Conservation (phyloP, 1,140 invertebrate genomes). For the Drosophila persimilis region DNA sequence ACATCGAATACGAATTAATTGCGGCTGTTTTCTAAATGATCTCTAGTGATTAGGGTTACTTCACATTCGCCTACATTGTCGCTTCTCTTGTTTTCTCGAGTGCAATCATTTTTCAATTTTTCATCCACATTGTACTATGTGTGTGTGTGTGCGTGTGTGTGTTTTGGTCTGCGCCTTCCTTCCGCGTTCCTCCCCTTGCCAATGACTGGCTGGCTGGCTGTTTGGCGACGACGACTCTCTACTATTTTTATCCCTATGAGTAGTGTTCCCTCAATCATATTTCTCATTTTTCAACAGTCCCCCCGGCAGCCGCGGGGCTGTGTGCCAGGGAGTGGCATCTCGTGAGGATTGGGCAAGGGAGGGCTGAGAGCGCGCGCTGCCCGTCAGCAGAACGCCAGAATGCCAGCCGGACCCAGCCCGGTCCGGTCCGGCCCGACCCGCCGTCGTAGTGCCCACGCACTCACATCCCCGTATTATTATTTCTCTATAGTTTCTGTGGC, state of each 20-base stretch:
- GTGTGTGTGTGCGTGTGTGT: conserved; percentile 34
- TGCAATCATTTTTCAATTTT: conserved; percentile 76
- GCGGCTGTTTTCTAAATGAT: conserved; percentile 37
- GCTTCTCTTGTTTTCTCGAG: conserved; percentile 37
- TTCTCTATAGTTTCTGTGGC: conserved; percentile 55
- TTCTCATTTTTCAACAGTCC: conserved; percentile 71
- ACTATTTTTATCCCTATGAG: conserved; percentile 74
- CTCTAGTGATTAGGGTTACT: conserved; percentile 35
- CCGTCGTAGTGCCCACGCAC: conserved; percentile 56
- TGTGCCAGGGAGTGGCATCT: conserved; percentile 7
- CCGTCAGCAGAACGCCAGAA: conserved; percentile 33
- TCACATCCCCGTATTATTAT: conserved; percentile 32
- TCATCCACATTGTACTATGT: conserved; percentile 29
- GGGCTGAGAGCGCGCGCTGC: conserved; percentile 24
- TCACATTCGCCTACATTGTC: conserved; percentile 21
- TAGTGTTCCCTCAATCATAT: conserved; percentile 76
- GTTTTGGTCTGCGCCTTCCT: conserved; percentile 22
- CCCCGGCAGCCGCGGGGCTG: conserved; percentile 18
- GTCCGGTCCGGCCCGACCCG: conserved; percentile 8
- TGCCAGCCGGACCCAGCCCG: too few relatives aligned
- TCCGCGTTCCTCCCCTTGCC: not conserved
- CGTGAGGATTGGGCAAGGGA: conserved; percentile 6
- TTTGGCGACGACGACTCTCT: conserved; percentile 38
- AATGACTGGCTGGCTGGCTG: not conserved
- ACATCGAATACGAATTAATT: conserved; percentile 19